Evolutionary conservation across 2,113 vertebrate species (phyloP), one percentile per base, ranked within the genome.

Genomic region (Brachyhypopomus occidentalis): DNA sequence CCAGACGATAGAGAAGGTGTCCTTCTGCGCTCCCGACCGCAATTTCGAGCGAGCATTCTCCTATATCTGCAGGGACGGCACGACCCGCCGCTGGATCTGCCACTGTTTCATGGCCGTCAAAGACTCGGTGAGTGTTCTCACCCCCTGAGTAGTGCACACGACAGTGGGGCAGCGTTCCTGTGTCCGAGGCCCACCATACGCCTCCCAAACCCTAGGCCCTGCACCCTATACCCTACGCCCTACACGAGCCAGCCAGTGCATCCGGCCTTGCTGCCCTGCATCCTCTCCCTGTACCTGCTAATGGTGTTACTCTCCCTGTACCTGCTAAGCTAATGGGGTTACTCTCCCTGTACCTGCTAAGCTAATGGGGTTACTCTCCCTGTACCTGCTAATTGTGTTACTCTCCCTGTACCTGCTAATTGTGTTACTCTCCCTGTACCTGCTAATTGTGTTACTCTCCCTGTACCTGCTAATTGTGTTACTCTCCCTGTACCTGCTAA

Each of bases 1-100:
- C 92, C 98, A 99, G 94, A 99, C 98, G 67, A 99, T 99, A 96
- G 98, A 99, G 92, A 99, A 99, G 90, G 98, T 99, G 88, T 99
- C 98, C 19, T 99, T 99, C 95, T 99, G 98, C 80, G 98, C 98
- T 23, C 98, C 98, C 20, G 98, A 99, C 88, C 94, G 98, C 79
- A 99, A 99, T 91, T 99, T 98, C 84, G 98, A 99, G 89, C 92
- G 96, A 75, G 98, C 98, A 0, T 99, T 99, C 88, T 99, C 98
- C 0, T 99, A 99, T 88, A 99, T 99, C 91, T 99, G 98, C 86
- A 95, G 98, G 27, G 98, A 99, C 5, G 98, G 98, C 62, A 99
- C 98, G n/a, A 99, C 98, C 0, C 95, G 98, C 0, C 96, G 98
- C 86, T 99, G 98, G 98, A 99, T 99, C 89, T 99, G 98, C 86